Base-by-base conservation (phyloP, 2,113 vertebrate species). In the Leucoraja erinaceus region DNA sequence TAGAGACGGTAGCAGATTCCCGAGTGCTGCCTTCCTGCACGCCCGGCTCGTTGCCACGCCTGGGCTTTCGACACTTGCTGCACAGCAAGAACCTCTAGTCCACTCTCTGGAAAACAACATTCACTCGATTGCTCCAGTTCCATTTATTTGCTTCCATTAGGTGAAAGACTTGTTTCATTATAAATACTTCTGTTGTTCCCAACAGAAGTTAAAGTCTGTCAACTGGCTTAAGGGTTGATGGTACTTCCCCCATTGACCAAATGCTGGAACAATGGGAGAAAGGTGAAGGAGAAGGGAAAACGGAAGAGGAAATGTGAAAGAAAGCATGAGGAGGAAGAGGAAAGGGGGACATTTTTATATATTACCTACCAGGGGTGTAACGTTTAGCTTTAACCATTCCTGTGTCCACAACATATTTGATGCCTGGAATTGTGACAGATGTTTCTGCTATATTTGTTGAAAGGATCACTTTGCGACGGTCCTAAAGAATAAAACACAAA, bases 371-470 rank as follows among this genome's bases (percentile, higher is more conserved):
- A 77, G 99, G 98, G 93, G 95, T 99, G 96, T 98, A 99, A 79
- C 97, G 97, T 95, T 99, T 99, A 93, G 98, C 98, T 95, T 99
- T 99, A 93, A 99, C 98, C 98, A 99, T 99, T 94, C 99, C 99
- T 0, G 98, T 98, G 95, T 99, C 99, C 74, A 99, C 96, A 93
- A 99, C 97, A 0, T 96, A 98, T 95, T 99, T 99, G 93, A 99
- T 99, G 92, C 98, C 98, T 0, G 98, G 94, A 93, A 99, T 99
- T 93, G 99, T 99, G 93, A 99, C 97, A 18, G 99, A 99, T 4
- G 98, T 99, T 95, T 99, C 99, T 0, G 99, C 98, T 0, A 99
- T 98, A 96, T 99, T 99, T 95, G 99, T 99, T 18, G 98, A 98
- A 84, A 99, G 96, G 94, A 99, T 98, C 93, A 99, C 97, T 95